Evolutionary conservation across 2,888 invertebrate genomes (phyloP).

Genomic region (Athetis lepigone): DNA sequence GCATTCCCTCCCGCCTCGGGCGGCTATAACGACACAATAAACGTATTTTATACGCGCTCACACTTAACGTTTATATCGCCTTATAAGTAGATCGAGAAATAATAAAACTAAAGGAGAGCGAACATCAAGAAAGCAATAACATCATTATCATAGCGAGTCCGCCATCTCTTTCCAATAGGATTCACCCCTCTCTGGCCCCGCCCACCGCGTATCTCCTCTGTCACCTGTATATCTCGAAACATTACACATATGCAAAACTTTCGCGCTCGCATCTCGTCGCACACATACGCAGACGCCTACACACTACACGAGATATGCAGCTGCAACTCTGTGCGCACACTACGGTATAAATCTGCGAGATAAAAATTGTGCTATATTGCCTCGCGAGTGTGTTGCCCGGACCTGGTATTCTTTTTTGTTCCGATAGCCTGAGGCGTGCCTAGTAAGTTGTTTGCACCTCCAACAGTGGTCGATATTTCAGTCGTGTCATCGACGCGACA

Average conservation of each 20-base stretch:
- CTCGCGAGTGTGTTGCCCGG: slow-evolving; percentile 75
- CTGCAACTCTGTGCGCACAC: slow-evolving; percentile 70
- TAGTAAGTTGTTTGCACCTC: slow-evolving; percentile 89
- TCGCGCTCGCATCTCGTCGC: slow-evolving; percentile 83
- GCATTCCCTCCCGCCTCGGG: slow-evolving; percentile 79
- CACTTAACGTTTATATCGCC: slow-evolving; percentile 89
- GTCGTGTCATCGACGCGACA: slow-evolving; percentile 82
- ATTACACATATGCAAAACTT: slow-evolving; percentile 91
- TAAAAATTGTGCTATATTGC: slow-evolving; percentile 89
- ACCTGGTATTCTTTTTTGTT: slow-evolving; percentile 81
- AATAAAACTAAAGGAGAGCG: slow-evolving; percentile 89
- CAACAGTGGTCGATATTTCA: slow-evolving; percentile 89
- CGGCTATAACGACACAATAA: slow-evolving; percentile 87
- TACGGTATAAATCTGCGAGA: slow-evolving; percentile 88
- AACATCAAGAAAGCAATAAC: slow-evolving; percentile 91
- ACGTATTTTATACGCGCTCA: slow-evolving; percentile 89
- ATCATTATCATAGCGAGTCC: slow-evolving; percentile 90
- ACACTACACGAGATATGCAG: slow-evolving; percentile 63
- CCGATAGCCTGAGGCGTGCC: slow-evolving; percentile 87
- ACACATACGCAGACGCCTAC: slow-evolving; percentile 67
- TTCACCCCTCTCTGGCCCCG: slow-evolving; percentile 88
- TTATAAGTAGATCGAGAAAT: slow-evolving; percentile 90
- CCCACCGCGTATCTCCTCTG: slow-evolving; percentile 88
- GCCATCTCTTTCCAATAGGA: slow-evolving; percentile 90
- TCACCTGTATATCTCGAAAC: slow-evolving; percentile 91